Conservation (phyloP, 2,888 invertebrate genomes). For the Anaspis maculata region DNA sequence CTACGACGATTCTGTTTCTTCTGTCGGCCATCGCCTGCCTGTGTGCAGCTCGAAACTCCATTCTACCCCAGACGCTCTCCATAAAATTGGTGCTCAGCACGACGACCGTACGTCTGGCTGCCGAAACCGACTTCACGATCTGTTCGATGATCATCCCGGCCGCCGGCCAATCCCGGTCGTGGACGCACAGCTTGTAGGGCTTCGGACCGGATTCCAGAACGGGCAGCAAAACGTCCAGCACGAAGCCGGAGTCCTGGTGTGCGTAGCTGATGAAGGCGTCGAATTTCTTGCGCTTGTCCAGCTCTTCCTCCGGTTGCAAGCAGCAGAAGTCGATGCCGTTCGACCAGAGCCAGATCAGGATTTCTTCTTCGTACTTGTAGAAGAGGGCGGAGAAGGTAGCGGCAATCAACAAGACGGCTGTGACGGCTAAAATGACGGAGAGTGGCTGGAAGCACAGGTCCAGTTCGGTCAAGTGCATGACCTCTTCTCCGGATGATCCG, state of each 20-base stretch:
- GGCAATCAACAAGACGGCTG: slow-evolving; percentile 26
- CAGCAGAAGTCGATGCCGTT: no score
- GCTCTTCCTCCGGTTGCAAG: slow-evolving; percentile 57
- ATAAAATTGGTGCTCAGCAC: slow-evolving; percentile 62
- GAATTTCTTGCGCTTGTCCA: slow-evolving; percentile 56
- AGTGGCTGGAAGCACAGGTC: no score
- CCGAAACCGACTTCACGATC: slow-evolving; percentile 59
- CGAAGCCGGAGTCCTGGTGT: slow-evolving; percentile 63
- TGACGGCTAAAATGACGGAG: no score
- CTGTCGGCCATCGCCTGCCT: slow-evolving; percentile 30
- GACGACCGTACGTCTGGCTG: slow-evolving; percentile 59
- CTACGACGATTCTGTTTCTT: slow-evolving; percentile 51
- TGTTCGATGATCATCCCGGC: slow-evolving; percentile 65
- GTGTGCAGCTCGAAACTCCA: slow-evolving; percentile 67
- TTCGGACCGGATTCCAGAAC: slow-evolving; percentile 54
- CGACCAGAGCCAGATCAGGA: no score
- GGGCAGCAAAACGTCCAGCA: slow-evolving; percentile 55
- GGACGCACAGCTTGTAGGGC: slow-evolving; percentile 62
- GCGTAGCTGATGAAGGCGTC: slow-evolving; percentile 77
- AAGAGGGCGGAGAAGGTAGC: slow-evolving; percentile 41
- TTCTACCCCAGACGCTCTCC: slow-evolving; percentile 62
- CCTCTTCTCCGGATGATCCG: no score
- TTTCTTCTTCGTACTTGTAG: no score
- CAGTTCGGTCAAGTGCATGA: no score
- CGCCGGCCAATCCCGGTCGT: slow-evolving; percentile 62